Evolutionary conservation across 2,888 invertebrate species (phyloP).

Genomic region (Hirtodrosophila confusa): DNA sequence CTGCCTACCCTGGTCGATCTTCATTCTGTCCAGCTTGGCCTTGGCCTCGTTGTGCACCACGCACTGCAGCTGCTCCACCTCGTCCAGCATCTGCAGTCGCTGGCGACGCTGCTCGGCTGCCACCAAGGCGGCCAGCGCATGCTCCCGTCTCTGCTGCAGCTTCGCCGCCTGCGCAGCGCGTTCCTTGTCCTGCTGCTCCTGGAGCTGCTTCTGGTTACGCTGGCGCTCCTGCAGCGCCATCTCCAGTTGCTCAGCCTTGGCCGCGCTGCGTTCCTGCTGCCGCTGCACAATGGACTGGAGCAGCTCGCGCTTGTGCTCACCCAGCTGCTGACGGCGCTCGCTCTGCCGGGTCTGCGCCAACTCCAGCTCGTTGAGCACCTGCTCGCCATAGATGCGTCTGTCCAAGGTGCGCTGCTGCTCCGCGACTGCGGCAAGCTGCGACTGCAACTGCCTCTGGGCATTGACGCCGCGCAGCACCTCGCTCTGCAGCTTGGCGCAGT

Average conservation of each 20-base stretch:
- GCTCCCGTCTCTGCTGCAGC: slow-evolving; percentile 73
- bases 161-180: slow-evolving; percentile 68
- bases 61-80: slow-evolving; percentile 84
- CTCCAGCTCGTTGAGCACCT: slow-evolving; percentile 82
- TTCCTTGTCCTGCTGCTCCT: slow-evolving; percentile 83
- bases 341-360: slow-evolving; percentile 80
- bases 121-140: slow-evolving; percentile 44
- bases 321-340: slow-evolving; percentile 62
- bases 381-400: slow-evolving; percentile 74
- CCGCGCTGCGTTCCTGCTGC: slow-evolving; percentile 56
- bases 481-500: slow-evolving; percentile 82
- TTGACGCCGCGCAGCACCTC: slow-evolving; percentile 81
- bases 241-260: slow-evolving; percentile 55
- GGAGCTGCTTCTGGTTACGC: slow-evolving; percentile 75
- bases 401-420: slow-evolving; percentile 77
- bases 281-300: slow-evolving; percentile 76
- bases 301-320: slow-evolving; percentile 78
- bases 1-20: slow-evolving; percentile 79
- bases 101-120: slow-evolving; percentile 62
- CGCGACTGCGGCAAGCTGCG: slow-evolving; percentile 67
- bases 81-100: slow-evolving; percentile 79
- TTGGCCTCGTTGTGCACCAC: slow-evolving; percentile 85
- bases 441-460: slow-evolving; percentile 77
- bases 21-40: slow-evolving; percentile 83
- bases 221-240: slow-evolving; percentile 63